Base-by-base conservation (phyloP, 2,797 vertebrate genomes). In the Sylvia borin region DNA sequence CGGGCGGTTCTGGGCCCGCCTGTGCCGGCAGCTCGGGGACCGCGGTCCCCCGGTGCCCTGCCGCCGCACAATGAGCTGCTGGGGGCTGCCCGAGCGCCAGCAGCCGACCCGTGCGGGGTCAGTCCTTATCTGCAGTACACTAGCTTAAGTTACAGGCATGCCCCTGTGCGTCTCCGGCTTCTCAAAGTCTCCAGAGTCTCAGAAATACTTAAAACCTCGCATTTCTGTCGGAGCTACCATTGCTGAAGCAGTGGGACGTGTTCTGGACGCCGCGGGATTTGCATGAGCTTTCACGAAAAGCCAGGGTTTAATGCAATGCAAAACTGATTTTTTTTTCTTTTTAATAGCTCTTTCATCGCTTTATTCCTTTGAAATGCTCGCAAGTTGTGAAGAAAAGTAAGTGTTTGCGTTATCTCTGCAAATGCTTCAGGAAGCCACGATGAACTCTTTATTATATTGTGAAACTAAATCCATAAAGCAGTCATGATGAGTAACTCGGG, bases 371-470 rank as follows among this genome's bases (percentile, higher is more conserved):
- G 10, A 76, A 89, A 48, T 2, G 15, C 18, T 81, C 73, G 4
- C 66, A 43, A 78, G 67, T 82, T 68, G 60, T 71, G 84, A 79
- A 62, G 71, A 62, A 74, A 50, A 91, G 55, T 42, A 29, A 88
- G 71, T 20, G 51, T 79, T 65, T 51, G 74, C 34, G 2, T 91
- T 97, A 92, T 92, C 68, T 88, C 92, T 92, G 92, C 89, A 95
- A 97, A 94, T 93, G 95, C 91, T 96, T 96, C 87, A 90, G 51
- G 93, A 95, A 97, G 64, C 54, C 40, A 20, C 67, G 76, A 78
- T 95, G 92, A 97, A 97, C 92, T 97, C 95, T 85, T 92, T 72
- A 54, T 84, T 61, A 61, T 53, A 87, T 95, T 96, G 87, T 95
- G 96, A 96, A 97, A 96, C 90, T 95, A 55, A 96, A 96, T 91